Conservation (phyloP, 1,140 invertebrate species). For the Ptiloglossa arizonensis region DNA sequence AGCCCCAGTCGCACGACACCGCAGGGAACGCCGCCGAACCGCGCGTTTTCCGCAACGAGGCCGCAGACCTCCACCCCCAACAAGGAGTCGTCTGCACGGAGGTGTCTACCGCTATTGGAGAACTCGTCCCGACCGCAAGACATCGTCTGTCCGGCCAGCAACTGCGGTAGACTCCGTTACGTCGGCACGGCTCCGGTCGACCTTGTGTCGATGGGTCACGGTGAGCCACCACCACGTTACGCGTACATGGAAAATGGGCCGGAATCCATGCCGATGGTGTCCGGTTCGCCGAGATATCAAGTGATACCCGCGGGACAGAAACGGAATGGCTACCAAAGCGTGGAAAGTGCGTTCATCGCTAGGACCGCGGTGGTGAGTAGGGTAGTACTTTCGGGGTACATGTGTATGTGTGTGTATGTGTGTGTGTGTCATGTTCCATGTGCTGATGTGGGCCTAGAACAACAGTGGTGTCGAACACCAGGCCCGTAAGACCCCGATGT, state of each 20-base stretch:
- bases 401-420: too few relatives aligned
- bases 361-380: conserved; percentile 79
- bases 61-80: conserved; percentile 78
- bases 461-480: too few relatives aligned
- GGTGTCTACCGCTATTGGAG: conserved; percentile 77
- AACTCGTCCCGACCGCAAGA: conserved; percentile 69
- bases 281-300: conserved; percentile 75
- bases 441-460: too few relatives aligned
- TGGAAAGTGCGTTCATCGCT: conserved; percentile 79
- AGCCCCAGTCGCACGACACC: conserved; percentile 62
- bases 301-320: conserved; percentile 66
- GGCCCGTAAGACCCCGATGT: too few relatives aligned
- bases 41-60: conserved; percentile 62
- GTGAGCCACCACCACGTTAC: conserved; percentile 69
- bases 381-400: background rate
- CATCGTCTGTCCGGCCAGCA: conserved; percentile 67
- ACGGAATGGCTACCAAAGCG: conserved; percentile 72
- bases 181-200: conserved; percentile 68
- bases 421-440: too few relatives aligned
- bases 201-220: conserved; percentile 57
- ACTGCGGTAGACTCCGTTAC: conserved; percentile 74
- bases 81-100: conserved; percentile 78
- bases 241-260: conserved; percentile 68
- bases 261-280: conserved; percentile 76
- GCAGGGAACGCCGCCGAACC: conserved; percentile 72